A percentile compares a stretch with the other conserved stretches of the same genome.
phyloP scores from a whole-genome alignment of 2,797 vertebrate species.

The Poeciliopsis paucimaculata region DNA sequence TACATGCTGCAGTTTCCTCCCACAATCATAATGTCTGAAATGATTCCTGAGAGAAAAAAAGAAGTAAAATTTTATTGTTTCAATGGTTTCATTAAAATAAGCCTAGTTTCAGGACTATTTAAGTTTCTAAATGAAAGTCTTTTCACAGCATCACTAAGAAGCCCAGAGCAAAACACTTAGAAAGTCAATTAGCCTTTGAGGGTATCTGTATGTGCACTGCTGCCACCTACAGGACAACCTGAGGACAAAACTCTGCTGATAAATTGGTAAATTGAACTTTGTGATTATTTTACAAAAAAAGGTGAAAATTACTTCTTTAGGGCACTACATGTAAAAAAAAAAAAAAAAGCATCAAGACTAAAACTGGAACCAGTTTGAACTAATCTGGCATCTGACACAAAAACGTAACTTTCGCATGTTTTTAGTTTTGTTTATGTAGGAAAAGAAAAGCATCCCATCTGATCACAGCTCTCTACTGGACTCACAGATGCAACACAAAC shows the following conservation, averaged over 20 bases:
- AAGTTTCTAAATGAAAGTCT: background rate
- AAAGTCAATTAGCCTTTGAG: background rate
- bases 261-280: background rate
- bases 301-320: background rate
- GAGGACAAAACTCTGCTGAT: background rate
- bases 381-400: background rate
- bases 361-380: background rate
- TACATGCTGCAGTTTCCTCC: background rate
- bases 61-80: background rate
- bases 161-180: background rate
- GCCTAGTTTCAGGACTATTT: background rate
- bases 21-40: background rate
- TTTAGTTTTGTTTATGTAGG: background rate
- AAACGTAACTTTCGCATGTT: background rate
- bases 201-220: background rate
- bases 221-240: background rate
- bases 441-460: constrained; percentile 34
- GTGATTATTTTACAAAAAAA: background rate
- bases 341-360: background rate
- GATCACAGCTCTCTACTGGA: constrained; percentile 43
- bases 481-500: constrained; percentile 20
- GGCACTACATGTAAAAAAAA: background rate
- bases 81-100: background rate
- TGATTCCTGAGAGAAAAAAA: background rate
- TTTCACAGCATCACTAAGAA: background rate